Evolutionary conservation across 2,797 vertebrate species (phyloP), one percentile per base, ranked within the genome.

Genomic region (Borostomias antarcticus): DNA sequence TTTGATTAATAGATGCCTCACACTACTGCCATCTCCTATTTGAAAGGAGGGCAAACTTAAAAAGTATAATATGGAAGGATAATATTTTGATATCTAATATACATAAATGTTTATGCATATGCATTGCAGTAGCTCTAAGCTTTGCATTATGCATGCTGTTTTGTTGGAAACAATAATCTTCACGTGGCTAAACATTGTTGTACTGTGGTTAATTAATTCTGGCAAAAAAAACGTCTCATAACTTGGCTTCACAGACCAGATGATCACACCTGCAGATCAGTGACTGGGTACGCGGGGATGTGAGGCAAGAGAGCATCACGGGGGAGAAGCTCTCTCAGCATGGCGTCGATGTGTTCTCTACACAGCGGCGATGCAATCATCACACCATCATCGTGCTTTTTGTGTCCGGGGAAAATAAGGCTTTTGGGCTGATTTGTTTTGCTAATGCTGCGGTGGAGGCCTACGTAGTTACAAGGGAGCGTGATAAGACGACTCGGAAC

Each of bases 11-110:
- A 79, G 76, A 66, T 73, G 68, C 59, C 68, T 65, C 69, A 81
- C 84, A 83, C 23, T 54, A 25, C 35, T 37, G 66, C 64, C 66
- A 64, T 58, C 59, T 74, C 68, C 65, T 56, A 23, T 78, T 81
- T 83, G 75, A 79, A 70, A 63, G 70, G 64, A 61, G 80, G 83
- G 87, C 81, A 82, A n/a, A n/a, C n/a, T n/a, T n/a, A n/a, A n/a
- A n/a, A n/a, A n/a, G n/a, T n/a, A n/a, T n/a, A n/a, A n/a, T n/a
- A n/a, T n/a, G n/a, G n/a, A n/a, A n/a, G n/a, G n/a, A n/a, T n/a
- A n/a, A n/a, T n/a, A n/a, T n/a, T n/a, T n/a, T n/a, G n/a, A n/a
- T n/a, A n/a, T n/a, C n/a, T n/a, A n/a, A 37, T 37, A 37, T 37
- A 37, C 35, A 8, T 37, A 37, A 7, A 37, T 37, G 7, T 1